Conservation (phyloP, 1,140 invertebrate species). For the Bombus consobrinus region DNA sequence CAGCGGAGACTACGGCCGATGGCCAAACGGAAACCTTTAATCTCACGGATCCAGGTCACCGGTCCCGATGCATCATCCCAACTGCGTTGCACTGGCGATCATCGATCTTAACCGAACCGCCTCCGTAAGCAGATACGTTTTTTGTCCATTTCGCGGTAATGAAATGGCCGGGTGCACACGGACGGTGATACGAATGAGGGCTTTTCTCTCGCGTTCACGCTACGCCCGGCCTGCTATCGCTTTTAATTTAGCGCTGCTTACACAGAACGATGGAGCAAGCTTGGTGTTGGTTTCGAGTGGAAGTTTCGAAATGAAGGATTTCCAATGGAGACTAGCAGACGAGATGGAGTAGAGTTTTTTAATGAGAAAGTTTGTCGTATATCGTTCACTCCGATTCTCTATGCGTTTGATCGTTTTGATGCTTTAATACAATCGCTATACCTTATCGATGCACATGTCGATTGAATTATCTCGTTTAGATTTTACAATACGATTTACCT, state of each 20-base stretch:
- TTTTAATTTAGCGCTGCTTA: background rate
- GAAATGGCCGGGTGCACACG: conserved; percentile 26
- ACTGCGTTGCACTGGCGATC: background rate
- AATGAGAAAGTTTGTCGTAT: background rate
- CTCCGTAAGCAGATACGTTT: conserved; percentile 45
- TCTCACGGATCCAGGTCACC: conserved; percentile 46
- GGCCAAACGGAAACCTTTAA: conserved; percentile 43
- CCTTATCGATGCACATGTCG: too few species aligned
- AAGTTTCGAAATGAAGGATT: background rate
- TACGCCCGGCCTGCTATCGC: background rate
- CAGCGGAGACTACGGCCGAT: conserved; percentile 30
- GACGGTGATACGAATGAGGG: background rate
- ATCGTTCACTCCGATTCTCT: too few species aligned
- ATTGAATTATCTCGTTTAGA: too few species aligned
- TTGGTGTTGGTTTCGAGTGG: background rate
- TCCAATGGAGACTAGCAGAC: too few species aligned
- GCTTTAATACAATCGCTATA: too few species aligned
- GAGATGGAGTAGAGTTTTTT: background rate
- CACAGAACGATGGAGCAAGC: background rate
- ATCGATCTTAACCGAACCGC: conserved; percentile 51
- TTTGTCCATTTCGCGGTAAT: conserved; percentile 15
- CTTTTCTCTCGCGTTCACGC: background rate
- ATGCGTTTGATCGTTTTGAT: too few species aligned
- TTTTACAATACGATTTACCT: too few species aligned
- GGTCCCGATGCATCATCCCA: conserved; percentile 42